Evolutionary conservation across 2,113 vertebrate genomes (phyloP), one percentile per base, ranked within the genome.

Genomic region (Gallinago jamesoni): DNA sequence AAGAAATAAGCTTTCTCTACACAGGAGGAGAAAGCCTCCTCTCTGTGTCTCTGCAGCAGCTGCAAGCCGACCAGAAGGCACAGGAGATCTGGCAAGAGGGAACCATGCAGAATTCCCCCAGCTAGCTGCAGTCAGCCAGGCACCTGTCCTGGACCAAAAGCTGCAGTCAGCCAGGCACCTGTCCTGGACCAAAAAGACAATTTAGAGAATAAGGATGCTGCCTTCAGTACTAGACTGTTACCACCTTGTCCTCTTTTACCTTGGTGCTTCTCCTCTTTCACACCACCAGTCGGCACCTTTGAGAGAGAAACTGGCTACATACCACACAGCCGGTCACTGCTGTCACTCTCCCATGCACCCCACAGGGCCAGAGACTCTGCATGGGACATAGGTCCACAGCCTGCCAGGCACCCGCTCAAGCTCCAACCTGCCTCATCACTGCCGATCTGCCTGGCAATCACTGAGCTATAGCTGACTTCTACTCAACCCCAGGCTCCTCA

Each of bases 41-140:
- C 13, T 78, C n/a, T 67, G 12, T 28, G 66, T 78, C 87, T 89
- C 90, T 7, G 31, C 85, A 94, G 95, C 94, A 96, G 82, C 94
- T 94, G 82, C 79, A 92, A 57, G 35, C 41, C 0, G 0, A 92
- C 53, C 64, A 96, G 64, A 77, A 81, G 37, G 47, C 17, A 0
- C 39, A 37, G 52, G 56, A 80, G 50, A 80, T 69, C 53, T 31
- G 28, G 39, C 85, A 88, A 92, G 41, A 93, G 48, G 70, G 33
- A 93, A 80, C 27, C 14, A 68, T 1, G 2, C 53, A 73, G 82
- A 92, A 83, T 80, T 95, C 55, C 62, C 92, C 35, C 57, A 87
- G 67, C 35, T 81, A 75, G 67, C 48, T 88, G 48, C 45, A 92
- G 75, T 66, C 57, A 87, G 76, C 33, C 62, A 84, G 48, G 33